Evolutionary conservation across 2,797 vertebrate genomes (phyloP), one percentile per base, ranked within the genome.

Genomic region (Anabas testudineus): DNA sequence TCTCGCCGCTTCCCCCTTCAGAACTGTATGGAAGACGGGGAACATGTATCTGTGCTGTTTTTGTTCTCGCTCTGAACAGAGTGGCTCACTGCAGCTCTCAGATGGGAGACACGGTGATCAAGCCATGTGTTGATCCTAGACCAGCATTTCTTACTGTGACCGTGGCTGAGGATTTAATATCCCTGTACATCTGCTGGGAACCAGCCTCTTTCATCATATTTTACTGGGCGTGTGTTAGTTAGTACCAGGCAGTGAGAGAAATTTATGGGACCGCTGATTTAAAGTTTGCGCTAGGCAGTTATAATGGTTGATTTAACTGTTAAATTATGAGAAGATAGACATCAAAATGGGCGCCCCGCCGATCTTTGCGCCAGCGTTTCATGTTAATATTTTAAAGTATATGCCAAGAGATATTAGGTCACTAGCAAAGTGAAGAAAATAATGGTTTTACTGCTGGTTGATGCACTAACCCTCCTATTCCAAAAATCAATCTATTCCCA

Each of bases 341-440:
- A 69, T 80, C 60, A 63, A 47, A 74, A 71, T 52, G 54, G 63
- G 34, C 57, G 16, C 36, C 51, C 73, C 41, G 42, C 45, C 39
- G 48, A 46, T 69, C 55, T 74, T 39, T 32, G 54, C 74, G 65
- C 15, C 37, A 37, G 21, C 58, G 30, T 54, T 61, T 67, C 41
- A 28, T 65, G 54, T 77, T 61, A 79, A 82, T 77, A 71, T 80
- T 74, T 79, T 72, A 82, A 56, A 70, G 64, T 52, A 55, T 37
- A 42, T 43, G 28, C 36, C 41, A 24, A 78, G 70, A 1, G 21
- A 81, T 74, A 81, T 71, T 71, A 70, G 69, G 72, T 76, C 70
- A 74, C 45, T 3, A 36, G 59, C 52, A 59, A 48, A 34, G n/a
- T 15, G 15, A 22, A 45, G 57, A 49, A 53, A 46, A 43, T 5